Conservation (phyloP, 2,888 invertebrate species). For the Dryobota labecula region DNA sequence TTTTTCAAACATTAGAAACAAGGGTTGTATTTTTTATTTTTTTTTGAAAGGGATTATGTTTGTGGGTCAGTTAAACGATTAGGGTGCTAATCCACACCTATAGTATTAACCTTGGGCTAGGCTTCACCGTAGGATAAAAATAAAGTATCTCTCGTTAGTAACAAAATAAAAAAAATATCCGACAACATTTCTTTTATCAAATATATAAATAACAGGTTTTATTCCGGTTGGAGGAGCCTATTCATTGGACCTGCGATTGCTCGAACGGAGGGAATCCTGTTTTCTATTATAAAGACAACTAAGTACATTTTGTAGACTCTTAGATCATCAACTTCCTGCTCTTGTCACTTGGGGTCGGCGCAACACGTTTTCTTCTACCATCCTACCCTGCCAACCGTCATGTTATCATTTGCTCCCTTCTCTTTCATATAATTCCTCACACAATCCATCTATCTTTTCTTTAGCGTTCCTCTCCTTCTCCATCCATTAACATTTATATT, state of each 20-base stretch:
- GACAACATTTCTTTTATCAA: not conserved
- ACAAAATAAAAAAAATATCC: not conserved
- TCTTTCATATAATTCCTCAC: no score
- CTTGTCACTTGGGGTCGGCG: no score
- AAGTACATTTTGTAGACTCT: no score
- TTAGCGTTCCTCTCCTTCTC: no score
- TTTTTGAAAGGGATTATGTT: not conserved
- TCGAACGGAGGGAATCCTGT: constrained; percentile 4
- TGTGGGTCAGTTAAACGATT: not conserved
- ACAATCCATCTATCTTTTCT: no score
- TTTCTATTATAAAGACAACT: not conserved
- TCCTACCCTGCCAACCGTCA: no score
- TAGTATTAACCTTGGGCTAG: not conserved
- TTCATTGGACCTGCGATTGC: no score
- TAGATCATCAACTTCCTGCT: no score
- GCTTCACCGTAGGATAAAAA: not conserved
- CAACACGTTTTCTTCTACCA: no score
- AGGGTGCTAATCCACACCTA: no score
- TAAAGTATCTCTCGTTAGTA: not conserved
- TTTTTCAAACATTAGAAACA: not conserved
- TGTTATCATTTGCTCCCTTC: no score
- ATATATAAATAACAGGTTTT: constrained; percentile 5
- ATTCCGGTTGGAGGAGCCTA: not conserved
- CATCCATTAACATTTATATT: no score
- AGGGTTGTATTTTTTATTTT: not conserved